These are phyloP conservation scores for Hexactinellida sp. DNA, from an alignment of 37 sponge, comb jelly and placozoan genomes.

Conservation along the genomic window DNA sequence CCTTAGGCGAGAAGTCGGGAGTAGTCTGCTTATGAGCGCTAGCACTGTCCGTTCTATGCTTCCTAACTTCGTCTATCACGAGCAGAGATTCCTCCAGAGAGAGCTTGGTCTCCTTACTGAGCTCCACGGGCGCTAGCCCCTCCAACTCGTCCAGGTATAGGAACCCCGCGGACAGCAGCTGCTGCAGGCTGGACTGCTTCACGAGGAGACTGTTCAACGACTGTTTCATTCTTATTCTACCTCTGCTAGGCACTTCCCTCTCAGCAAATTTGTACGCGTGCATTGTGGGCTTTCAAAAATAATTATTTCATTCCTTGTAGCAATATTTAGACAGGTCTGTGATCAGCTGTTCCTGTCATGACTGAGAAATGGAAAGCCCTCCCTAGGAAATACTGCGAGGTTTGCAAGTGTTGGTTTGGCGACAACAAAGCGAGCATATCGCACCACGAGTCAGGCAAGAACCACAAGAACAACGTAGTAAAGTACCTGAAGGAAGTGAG, in stretches of 20 bases:
- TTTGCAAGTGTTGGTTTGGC: constrained; percentile 85
- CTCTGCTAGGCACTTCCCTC: too few relatives aligned
- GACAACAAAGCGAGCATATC: constrained; percentile 76
- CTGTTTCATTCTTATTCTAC: too few relatives aligned
- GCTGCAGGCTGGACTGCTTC: background rate
- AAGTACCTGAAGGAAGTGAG: constrained; percentile 40
- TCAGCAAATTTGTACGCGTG: too few relatives aligned
- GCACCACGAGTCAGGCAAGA: constrained; percentile 61
- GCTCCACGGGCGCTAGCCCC: background rate
- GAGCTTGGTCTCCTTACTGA: background rate
- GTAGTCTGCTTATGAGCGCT: background rate
- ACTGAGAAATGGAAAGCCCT: constrained; percentile 88
- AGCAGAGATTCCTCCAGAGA: background rate
- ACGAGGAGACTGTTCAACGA: constrained; percentile 6
- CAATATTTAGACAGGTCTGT: too few relatives aligned
- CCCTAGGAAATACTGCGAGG: constrained; percentile 66
- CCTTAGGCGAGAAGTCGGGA: background rate
- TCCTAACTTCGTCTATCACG: background rate
- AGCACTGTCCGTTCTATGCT: background rate
- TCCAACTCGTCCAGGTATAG: background rate
- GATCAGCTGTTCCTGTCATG: constrained; percentile 28
- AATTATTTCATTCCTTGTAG: background rate
- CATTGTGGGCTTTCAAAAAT: background rate
- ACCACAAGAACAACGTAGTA: constrained; percentile 59
- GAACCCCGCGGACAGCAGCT: background rate